Evolutionary conservation across 2,113 vertebrate genomes (phyloP), one percentile per base, ranked within the genome.

Genomic region (Gracilinanus agilis): DNA sequence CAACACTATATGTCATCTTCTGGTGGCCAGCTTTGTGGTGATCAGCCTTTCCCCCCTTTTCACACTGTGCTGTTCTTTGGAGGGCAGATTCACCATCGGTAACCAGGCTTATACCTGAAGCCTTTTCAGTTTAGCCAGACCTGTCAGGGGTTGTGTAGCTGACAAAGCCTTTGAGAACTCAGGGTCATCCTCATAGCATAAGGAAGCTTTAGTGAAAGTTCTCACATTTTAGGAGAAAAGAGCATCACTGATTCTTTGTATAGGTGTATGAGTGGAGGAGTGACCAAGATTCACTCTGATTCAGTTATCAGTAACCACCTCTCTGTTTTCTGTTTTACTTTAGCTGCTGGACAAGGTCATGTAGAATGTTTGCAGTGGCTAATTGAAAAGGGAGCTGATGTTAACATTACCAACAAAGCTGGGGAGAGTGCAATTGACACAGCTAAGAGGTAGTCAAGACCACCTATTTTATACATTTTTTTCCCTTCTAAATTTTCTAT

Each of bases 361-460:
- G 90, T 98, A 92, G 98, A 98, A 55, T 98, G 99, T 97, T 97
- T 99, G 91, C 98, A 98, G 96, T 99, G 99, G 99, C 93, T 99
- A 94, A 96, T 98, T 92, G 98, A 99, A 96, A 98, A 98, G 98
- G 98, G 99, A 98, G 99, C 99, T 3, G 96, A 98, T 95, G 98
- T 97, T 94, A 97, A 98, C 95, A 98, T 99, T 95, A 97, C 95
- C 54, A 98, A 99, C 83, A 98, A 98, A 92, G 98, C 97, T 89
- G 98, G 98, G 92, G 98, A 99, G 93, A 99, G 97, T 89, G 98
- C 99, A 92, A 98, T 97, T 93, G 99, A 99, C 67, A 97, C 99
- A 96, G 99, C 99, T 92, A 99, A 98, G 96, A 99, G 99, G 99
- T 99, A 98, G 88, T 44, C 54, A 55, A 90, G 29, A 55, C 58